These are phyloP conservation scores for Lasioglossum baleicum DNA, from an alignment of 1,140 invertebrate species.

Conservation along the genomic window DNA sequence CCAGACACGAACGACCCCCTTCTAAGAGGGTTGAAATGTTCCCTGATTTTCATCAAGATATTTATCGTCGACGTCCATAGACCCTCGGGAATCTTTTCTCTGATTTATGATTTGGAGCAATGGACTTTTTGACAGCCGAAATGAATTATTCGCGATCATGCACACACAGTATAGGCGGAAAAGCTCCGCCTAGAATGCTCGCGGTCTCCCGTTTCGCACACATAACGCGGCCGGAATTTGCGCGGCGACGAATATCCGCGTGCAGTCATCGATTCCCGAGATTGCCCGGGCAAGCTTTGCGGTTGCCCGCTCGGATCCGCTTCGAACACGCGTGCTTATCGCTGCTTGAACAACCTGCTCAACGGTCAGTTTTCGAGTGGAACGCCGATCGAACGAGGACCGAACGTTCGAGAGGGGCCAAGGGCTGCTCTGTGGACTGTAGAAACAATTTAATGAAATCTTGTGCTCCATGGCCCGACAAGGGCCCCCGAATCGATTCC, in stretches of 20 bases:
- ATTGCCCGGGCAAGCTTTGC: neutral
- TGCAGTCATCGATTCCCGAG: constrained; percentile 48
- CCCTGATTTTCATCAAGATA: too few relatives aligned
- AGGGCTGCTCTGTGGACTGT: neutral
- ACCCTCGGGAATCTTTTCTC: too few relatives aligned
- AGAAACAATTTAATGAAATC: constrained; percentile 5
- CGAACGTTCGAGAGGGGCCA: too few relatives aligned
- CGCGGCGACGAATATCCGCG: constrained; percentile 31
- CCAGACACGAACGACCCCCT: too few relatives aligned
- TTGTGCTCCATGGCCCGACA: neutral
- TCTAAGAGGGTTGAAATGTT: too few relatives aligned
- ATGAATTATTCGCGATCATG: constrained; percentile 27
- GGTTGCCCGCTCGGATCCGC: neutral
- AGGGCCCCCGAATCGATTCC: neutral
- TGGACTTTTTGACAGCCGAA: too few relatives aligned
- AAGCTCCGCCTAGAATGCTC: constrained; percentile 2
- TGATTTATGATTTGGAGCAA: too few relatives aligned
- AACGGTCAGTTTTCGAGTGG: neutral
- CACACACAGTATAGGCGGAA: neutral
- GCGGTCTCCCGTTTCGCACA: constrained; percentile 25
- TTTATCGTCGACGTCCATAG: too few relatives aligned
- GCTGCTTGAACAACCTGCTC: neutral
- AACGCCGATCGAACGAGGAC: too few relatives aligned
- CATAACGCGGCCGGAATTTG: constrained; percentile 30
- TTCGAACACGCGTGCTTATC: neutral